These are phyloP conservation scores for Erpetoichthys calabaricus DNA, from an alignment of 2,797 vertebrate genomes.

Conservation along the genomic window DNA sequence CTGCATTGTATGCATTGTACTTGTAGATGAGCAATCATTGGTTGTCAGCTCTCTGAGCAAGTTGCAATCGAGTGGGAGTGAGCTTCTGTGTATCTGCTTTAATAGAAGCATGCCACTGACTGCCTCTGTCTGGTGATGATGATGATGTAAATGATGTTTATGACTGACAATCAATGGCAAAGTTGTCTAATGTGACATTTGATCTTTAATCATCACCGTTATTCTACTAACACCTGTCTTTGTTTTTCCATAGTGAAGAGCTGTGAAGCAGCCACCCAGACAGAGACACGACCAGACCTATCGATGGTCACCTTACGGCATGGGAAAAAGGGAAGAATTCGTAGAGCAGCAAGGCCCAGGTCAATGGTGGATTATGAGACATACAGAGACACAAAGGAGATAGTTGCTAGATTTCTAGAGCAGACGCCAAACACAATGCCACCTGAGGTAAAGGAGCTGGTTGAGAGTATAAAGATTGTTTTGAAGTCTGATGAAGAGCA, in stretches of 20 bases:
- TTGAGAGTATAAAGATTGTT: conserved; percentile 63
- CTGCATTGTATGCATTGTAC: no score
- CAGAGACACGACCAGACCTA: conserved; percentile 31
- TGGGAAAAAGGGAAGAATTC: conserved; percentile 21
- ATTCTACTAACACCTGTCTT: background rate
- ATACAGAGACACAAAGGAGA: conserved; percentile 59
- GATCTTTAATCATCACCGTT: no score
- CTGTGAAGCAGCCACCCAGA: conserved; percentile 48
- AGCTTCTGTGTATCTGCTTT: no score
- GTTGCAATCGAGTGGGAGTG: no score
- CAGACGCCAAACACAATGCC: conserved; percentile 53
- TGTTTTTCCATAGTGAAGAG: conserved; percentile 28
- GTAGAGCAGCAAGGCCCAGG: conserved; percentile 37
- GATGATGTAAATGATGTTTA: no score
- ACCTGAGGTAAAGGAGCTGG: conserved; percentile 57
- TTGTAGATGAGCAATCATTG: no score
- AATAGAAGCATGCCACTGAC: no score
- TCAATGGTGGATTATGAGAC: conserved; percentile 66
- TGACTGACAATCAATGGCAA: no score
- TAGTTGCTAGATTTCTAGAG: conserved; percentile 57
- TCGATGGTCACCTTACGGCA: conserved; percentile 30
- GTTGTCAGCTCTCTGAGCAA: no score
- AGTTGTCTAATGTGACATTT: no score
- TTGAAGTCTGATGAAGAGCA: conserved; percentile 68
- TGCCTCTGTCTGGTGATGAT: no score